These are phyloP conservation scores for Tetranychus truncatus DNA, from an alignment of 2,888 invertebrate genomes.

Conservation along the genomic window DNA sequence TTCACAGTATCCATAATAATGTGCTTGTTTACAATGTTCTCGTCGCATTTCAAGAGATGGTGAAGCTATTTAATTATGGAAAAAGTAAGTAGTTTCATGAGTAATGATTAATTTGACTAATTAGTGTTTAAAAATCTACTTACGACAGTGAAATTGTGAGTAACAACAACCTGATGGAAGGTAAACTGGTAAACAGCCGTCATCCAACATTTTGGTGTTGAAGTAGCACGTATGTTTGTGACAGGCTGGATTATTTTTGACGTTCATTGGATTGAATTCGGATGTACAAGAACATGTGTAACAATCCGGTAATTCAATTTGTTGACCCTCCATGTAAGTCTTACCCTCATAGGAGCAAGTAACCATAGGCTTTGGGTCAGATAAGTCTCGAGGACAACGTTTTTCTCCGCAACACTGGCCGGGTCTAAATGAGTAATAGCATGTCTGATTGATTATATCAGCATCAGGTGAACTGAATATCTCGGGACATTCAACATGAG, in stretches of 20 bases:
- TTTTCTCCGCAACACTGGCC: background rate
- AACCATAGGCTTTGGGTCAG: background rate
- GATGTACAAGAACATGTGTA: background rate
- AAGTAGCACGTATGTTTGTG: background rate
- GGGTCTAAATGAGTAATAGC: background rate
- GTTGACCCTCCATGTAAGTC: background rate
- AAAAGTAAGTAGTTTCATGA: background rate
- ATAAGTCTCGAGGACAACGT: background rate
- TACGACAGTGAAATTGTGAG: background rate
- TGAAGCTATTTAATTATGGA: background rate
- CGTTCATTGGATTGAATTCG: background rate
- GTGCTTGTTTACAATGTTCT: background rate
- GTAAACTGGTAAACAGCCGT: background rate
- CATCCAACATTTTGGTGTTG: background rate
- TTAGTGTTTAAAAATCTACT: background rate
- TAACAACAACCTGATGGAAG: conserved; percentile 1
- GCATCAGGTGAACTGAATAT: background rate
- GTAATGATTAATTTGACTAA: background rate
- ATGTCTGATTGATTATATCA: background rate
- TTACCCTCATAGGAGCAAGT: conserved; percentile 3
- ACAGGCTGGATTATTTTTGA: conserved; percentile 2
- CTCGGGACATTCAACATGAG: conserved; percentile 1
- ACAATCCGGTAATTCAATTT: background rate
- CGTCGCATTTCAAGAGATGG: background rate
- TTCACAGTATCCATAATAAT: background rate